phyloP scores from a whole-genome alignment of 2,113 vertebrate genomes.

The Marmota flaviventris region DNA sequence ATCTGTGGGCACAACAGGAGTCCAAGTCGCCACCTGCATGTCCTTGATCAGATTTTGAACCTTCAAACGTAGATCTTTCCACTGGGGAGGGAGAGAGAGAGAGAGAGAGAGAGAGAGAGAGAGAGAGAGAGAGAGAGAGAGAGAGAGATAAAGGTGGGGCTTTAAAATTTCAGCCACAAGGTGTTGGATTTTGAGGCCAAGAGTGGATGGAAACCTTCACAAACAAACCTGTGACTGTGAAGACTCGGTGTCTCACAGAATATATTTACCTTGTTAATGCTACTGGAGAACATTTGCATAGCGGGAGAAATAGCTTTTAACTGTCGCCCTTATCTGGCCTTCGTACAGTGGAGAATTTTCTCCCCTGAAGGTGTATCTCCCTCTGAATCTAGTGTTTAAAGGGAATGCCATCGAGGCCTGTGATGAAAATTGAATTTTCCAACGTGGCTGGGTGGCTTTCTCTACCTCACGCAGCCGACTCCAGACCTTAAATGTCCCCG shows the following conservation, averaged over 20 bases:
- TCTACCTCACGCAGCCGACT: constrained; percentile 67
- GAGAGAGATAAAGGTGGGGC: neutral
- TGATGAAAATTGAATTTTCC: constrained; percentile 79
- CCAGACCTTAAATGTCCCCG: neutral
- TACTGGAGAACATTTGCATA: constrained; percentile 79
- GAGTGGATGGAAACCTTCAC: constrained; percentile 57
- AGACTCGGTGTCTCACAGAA: constrained; percentile 63
- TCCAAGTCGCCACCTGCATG: fast-evolving
- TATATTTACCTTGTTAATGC: constrained; percentile 73
- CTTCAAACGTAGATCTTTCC: neutral
- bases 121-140: neutral
- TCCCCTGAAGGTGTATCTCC: constrained; percentile 71
- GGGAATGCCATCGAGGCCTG: constrained; percentile 71
- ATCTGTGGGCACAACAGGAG: neutral
- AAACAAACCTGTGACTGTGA: constrained; percentile 60
- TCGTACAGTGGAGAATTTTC: constrained; percentile 53
- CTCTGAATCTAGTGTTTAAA: constrained; percentile 78
- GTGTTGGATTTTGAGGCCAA: constrained; percentile 65
- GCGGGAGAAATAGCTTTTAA: constrained; percentile 71
- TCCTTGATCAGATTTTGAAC: neutral
- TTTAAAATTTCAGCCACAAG: constrained; percentile 58
- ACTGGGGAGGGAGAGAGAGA: neutral
- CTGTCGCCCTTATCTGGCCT: constrained; percentile 73
- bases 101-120: neutral
- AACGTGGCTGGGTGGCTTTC: constrained; percentile 67